Evolutionary conservation across 2,113 vertebrate species (phyloP).

Genomic region (Eulemur rufifrons): DNA sequence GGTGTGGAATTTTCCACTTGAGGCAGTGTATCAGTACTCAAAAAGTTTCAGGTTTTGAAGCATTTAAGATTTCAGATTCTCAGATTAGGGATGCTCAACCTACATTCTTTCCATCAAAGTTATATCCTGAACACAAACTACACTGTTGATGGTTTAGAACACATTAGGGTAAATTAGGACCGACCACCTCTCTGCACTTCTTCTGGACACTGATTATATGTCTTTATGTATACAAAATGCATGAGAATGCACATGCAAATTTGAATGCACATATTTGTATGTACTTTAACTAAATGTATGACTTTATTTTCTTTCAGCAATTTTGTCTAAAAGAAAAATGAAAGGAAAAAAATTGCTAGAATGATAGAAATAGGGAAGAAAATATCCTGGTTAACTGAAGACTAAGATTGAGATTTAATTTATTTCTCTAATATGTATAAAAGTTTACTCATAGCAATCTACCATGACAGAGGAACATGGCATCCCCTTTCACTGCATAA

Average conservation of each 20-base stretch:
- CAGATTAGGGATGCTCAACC: background rate
- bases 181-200: background rate
- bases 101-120: constrained; percentile 27
- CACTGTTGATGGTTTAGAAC: background rate
- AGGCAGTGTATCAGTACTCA: background rate
- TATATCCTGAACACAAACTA: background rate
- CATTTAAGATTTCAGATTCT: background rate
- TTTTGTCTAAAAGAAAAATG: background rate
- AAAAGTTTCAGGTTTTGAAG: background rate
- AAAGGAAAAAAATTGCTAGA: background rate
- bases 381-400: constrained; percentile 3
- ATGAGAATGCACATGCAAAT: background rate
- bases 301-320: background rate
- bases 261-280: background rate
- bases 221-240: background rate
- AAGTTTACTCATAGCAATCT: background rate
- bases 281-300: background rate
- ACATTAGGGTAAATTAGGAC: background rate
- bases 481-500: background rate
- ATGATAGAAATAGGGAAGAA: background rate
- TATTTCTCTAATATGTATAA: background rate
- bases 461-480: background rate
- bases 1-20: background rate
- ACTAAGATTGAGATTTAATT: background rate
- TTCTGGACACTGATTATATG: background rate